A percentile compares a stretch with the other conserved stretches of the same genome.
phyloP scores from a whole-genome alignment of 2,797 vertebrate genomes.

The Hipposideros larvatus region DNA sequence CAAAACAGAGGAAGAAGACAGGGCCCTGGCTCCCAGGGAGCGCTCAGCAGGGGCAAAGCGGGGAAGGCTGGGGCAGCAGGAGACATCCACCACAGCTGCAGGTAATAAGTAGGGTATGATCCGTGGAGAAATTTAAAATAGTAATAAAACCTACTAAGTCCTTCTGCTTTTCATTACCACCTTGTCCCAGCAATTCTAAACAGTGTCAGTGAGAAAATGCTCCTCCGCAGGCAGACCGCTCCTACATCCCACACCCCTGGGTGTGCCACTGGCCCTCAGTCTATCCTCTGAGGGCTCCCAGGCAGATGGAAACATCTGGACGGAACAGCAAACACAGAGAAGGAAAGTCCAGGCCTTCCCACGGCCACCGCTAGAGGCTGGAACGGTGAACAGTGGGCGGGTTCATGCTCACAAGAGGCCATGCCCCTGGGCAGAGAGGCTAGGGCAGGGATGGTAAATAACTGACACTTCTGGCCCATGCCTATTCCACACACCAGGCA shows the following conservation, averaged over 20 bases:
- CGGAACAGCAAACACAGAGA: neutral
- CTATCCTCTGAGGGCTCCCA: neutral
- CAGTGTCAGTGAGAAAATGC: neutral
- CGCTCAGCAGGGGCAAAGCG: neutral
- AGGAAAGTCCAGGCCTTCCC: neutral
- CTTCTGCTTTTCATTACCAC: neutral
- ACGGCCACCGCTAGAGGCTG: rapidly evolving
- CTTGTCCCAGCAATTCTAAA: neutral
- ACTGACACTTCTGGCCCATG: neutral
- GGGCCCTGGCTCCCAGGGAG: neutral
- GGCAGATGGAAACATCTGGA: neutral
- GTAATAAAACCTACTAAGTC: neutral
- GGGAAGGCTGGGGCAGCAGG: rapidly evolving
- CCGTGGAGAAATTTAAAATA: neutral
- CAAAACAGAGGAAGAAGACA: neutral
- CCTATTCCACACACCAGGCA: neutral
- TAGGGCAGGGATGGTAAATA: too few relatives aligned
- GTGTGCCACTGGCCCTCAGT: neutral
- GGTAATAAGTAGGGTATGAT: neutral
- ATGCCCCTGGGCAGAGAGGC: neutral
- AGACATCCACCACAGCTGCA: neutral
- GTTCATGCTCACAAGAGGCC: neutral
- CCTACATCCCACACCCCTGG: neutral
- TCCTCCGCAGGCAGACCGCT: neutral
- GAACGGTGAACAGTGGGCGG: neutral